phyloP scores from a whole-genome alignment of 1,140 invertebrate species.

The Gyrodactylus bullatarudis region DNA sequence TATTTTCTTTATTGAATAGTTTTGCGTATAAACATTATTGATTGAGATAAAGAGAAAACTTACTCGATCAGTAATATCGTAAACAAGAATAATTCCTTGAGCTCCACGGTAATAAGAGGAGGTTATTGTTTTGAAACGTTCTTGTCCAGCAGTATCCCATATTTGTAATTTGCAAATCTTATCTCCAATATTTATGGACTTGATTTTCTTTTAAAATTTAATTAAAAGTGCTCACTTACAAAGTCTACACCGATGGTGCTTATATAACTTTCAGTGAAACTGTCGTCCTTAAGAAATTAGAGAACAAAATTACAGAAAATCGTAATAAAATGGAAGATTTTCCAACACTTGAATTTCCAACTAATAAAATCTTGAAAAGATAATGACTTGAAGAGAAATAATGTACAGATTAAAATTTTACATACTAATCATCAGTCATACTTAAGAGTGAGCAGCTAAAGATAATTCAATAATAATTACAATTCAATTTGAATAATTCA shows the following conservation, averaged over 20 bases:
- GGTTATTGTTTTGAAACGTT: conserved; percentile 87
- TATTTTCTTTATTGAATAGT: too few relatives aligned
- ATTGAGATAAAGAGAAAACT: too few relatives aligned
- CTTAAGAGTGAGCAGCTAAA: too few relatives aligned
- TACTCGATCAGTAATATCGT: conserved; percentile 7
- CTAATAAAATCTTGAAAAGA: conserved; percentile 76
- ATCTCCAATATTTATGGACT: conserved; percentile 86
- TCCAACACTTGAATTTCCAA: conserved; percentile 85
- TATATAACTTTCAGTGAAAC: conserved; percentile 6
- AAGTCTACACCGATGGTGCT: conserved; percentile 8
- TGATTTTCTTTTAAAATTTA: conserved; percentile 44
- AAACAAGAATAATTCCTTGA: conserved; percentile 7
- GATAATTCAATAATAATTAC: too few relatives aligned
- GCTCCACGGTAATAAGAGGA: conserved; percentile 70
- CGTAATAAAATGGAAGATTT: conserved; percentile 90
- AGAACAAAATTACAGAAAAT: conserved; percentile 23
- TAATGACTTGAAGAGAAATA: conserved; percentile 29
- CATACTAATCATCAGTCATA: neutral
- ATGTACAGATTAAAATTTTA: neutral
- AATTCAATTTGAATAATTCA: too few relatives aligned
- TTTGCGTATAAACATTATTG: too few relatives aligned
- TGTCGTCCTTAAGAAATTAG: neutral
- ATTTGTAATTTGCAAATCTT: conserved; percentile 91
- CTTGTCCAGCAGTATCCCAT: conserved; percentile 78
- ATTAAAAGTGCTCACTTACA: neutral